phyloP scores from a whole-genome alignment of 1,140 invertebrate species.

The Drosophila melanica region DNA sequence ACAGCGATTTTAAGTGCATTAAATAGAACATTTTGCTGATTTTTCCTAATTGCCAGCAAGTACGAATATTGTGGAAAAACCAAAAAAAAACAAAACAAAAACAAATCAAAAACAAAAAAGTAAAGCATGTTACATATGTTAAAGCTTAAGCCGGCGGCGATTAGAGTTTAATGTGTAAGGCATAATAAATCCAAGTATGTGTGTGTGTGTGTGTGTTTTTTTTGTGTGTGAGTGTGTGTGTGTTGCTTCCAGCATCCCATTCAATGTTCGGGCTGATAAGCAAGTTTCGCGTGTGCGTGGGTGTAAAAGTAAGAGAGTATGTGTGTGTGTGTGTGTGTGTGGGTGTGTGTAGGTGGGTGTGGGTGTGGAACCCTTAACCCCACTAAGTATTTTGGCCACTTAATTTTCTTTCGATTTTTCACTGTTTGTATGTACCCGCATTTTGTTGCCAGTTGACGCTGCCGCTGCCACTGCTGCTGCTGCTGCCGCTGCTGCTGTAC shows the following conservation, averaged over 20 bases:
- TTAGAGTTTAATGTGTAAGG: conserved; percentile 34
- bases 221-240: conserved; percentile 4
- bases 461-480: background rate
- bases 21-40: conserved; percentile 40
- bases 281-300: conserved; percentile 4
- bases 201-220: background rate
- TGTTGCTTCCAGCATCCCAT: conserved; percentile 28
- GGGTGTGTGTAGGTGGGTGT: background rate
- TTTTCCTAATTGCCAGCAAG: conserved; percentile 2
- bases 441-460: background rate
- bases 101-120: background rate
- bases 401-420: conserved; percentile 74
- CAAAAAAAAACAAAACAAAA: too few species aligned
- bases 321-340: conserved; percentile 5
- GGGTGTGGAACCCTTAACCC: conserved; percentile 1
- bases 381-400: conserved; percentile 25
- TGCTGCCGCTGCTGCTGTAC: background rate
- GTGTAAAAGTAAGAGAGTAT: background rate
- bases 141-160: background rate
- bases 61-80: conserved; percentile 11
- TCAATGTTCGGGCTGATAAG: conserved; percentile 16
- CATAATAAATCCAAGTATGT: background rate
- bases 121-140: background rate
- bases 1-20: conserved; percentile 29
- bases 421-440: conserved; percentile 31